Base-by-base conservation (phyloP, 2,113 vertebrate species). In the Apaloderma vittatum region DNA sequence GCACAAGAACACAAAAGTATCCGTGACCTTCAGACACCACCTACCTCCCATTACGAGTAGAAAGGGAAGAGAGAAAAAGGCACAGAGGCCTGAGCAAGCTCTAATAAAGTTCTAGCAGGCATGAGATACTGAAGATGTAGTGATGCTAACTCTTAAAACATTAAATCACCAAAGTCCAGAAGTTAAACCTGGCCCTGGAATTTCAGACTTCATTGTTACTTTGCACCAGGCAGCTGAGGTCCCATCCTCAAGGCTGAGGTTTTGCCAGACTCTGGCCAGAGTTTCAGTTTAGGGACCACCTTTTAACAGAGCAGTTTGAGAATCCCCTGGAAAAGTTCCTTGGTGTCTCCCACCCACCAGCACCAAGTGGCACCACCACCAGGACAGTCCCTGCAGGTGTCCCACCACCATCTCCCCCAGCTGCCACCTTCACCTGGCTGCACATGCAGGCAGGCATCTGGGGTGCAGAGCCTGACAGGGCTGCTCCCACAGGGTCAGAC, bases 41-140 rank as follows among this genome's bases (percentile, higher is more conserved):
- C 15, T 73, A 22, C 15, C 37, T 55, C 19, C 76, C 34, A 61
- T 29, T 61, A 61, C 0, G 22, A 54, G 11, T 26, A 4, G 12
- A 68, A 88, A 89, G 15, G 18, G 49, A 49, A 74, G 68, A 34
- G 8, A 55, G 7, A 15, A n/a, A 52, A 81, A 52, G 37, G 23
- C 13, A n/a, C 5, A 26, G 30, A 58, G 20, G 24, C 34, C 45
- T 40, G 24, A 78, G 23, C 10, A 12, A 90, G 8, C 12, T 24
- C 51, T 11, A 6, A 55, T 74, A 78, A 78, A 74, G 37, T 12
- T 78, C 48, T 40, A 21, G 9, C 61, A 65, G 30, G 34, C 30
- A 55, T 0, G 0, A 82, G 71, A 15, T 13, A 55, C 6, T 26
- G 15, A 54, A 85, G n/a, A 49, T 7, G 6, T 7, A 0, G 0